phyloP scores from a whole-genome alignment of 1,140 invertebrate species.

The Zaprionus lachaisei region DNA sequence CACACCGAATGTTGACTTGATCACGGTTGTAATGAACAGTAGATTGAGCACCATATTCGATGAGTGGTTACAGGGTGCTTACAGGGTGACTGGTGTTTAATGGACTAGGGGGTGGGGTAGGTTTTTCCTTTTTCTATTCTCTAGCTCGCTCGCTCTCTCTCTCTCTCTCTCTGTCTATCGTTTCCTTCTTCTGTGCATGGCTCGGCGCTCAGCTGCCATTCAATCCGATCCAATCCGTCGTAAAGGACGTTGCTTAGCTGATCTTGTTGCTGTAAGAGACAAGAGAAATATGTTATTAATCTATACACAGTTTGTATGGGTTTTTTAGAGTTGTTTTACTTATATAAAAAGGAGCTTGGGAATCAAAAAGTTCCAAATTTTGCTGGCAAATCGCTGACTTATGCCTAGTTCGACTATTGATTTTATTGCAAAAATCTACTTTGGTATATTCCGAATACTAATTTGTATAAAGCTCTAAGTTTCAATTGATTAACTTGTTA shows the following conservation, averaged over 20 bases:
- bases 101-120: background rate
- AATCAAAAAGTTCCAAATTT: too few relatives aligned
- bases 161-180: slow-evolving; percentile 48
- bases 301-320: background rate
- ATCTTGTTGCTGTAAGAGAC: slow-evolving; percentile 17
- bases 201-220: slow-evolving; percentile 29
- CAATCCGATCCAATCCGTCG: background rate
- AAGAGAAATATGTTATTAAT: slow-evolving; percentile 1
- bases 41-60: slow-evolving; percentile 89
- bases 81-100: background rate
- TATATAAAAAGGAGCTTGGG: too few relatives aligned
- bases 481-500: too few relatives aligned
- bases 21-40: slow-evolving; percentile 89
- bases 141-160: background rate
- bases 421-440: too few relatives aligned
- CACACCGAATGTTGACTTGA: slow-evolving; percentile 90
- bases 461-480: too few relatives aligned
- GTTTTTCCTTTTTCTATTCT: background rate
- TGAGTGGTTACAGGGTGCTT: background rate
- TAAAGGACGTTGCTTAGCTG: background rate
- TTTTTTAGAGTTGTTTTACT: too few relatives aligned
- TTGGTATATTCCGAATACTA: too few relatives aligned
- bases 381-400: too few relatives aligned
- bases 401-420: too few relatives aligned
- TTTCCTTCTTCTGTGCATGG: slow-evolving; percentile 77